Evolutionary conservation across 2,797 vertebrate species (phyloP), one percentile per base, ranked within the genome.

Genomic region (Mico argentatus): DNA sequence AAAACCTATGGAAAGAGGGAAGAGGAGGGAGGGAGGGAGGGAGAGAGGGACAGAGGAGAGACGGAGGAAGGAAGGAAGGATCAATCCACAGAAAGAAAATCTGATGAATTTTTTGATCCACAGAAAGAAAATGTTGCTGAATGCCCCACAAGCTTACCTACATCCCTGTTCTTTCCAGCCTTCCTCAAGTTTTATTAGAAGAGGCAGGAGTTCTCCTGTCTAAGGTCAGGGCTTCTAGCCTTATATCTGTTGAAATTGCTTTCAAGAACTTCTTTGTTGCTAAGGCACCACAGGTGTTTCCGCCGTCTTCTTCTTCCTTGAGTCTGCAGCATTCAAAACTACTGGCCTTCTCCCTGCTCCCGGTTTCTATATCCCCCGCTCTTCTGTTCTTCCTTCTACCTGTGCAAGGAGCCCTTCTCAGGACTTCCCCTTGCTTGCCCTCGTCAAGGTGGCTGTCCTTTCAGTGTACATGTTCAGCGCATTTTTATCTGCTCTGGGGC

Each of bases 41-140:
- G 59, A 30, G 5, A 0, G 41, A 59, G 2, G 10, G 24, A 44
- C 44, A 44, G 10, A 11, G 24, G 11, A 26, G 4, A 22, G 8
- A 0, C 0, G 55, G 1, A 1, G 24, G 26, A 11, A 2, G 26
- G 4, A 12, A 5, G 4, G 26, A 14, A 14, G 5, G 59, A 5
- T 48, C 13, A 12, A 27, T 50, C 48, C 48, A 52, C 33, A 64
- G 61, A 64, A 84, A 64, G 70, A 92, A 95, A 89, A 84, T n/a
- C 22, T 4, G 33, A 48, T 11, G 2, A 20, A 52, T 52, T 20
- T 52, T 52, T 52, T 7, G 5, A 30, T 20, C 19, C 19, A 55
- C 15, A 64, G 61, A 64, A 84, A 64, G 70, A 10, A 61, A 3
- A 4, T 57, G 59, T 70, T 82, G 6, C 19, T 48, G 79, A 76